A percentile compares a stretch with the other conserved stretches of the same genome.
These are phyloP conservation scores for Prinia subflava DNA, from an alignment of 2,113 vertebrate species.

Conservation along the genomic window DNA sequence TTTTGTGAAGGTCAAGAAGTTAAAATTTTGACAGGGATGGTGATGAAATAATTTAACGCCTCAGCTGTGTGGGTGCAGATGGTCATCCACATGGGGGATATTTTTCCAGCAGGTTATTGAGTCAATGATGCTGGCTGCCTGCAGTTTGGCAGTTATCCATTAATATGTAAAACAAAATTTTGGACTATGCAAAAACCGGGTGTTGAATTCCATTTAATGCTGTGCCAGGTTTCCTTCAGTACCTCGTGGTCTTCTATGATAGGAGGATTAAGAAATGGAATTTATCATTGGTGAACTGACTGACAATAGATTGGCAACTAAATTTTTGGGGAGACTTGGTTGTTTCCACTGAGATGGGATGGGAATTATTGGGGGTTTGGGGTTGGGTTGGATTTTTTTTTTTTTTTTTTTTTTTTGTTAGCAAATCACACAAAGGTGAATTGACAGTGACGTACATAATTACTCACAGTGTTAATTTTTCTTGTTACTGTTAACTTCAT, in stretches of 20 bases:
- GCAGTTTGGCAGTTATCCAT: constrained; percentile 55
- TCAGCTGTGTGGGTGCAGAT: constrained; percentile 61
- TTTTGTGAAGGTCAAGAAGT: constrained; percentile 55
- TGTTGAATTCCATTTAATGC: constrained; percentile 36
- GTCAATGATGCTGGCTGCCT: constrained; percentile 49
- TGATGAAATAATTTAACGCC: constrained; percentile 60
- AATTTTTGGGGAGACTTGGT: background rate
- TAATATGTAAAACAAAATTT: constrained; percentile 53
- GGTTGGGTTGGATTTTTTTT: background rate
- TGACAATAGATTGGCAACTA: background rate
- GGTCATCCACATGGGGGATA: constrained; percentile 57
- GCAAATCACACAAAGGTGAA: background rate
- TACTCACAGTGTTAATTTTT: background rate
- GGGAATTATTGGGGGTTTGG: background rate
- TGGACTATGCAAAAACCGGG: constrained; percentile 33
- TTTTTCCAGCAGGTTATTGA: constrained; percentile 58
- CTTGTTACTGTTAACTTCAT: background rate
- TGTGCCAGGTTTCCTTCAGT: constrained; percentile 28
- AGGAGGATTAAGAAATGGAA: constrained; percentile 19
- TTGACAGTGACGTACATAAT: background rate
- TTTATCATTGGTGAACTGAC: background rate
- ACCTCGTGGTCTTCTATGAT: background rate
- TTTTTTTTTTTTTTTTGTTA: background rate
- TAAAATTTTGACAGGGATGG: constrained; percentile 30
- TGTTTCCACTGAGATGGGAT: background rate